Base-by-base conservation (phyloP, 2,797 vertebrate genomes). In the Selene dorsalis region DNA sequence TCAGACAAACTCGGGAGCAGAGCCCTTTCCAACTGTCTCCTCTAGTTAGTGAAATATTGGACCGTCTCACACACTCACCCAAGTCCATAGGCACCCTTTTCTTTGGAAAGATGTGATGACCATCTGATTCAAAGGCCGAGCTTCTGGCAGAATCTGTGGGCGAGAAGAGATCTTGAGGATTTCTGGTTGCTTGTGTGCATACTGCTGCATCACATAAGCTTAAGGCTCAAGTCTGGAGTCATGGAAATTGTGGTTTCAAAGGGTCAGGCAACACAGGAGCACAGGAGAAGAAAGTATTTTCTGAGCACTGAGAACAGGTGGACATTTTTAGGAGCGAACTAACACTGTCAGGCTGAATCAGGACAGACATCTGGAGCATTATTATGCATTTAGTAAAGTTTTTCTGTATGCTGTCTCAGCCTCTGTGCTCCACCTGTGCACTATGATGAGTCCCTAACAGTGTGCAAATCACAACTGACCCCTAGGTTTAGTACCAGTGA, bases 41-140 rank as follows among this genome's bases (percentile, higher is more conserved):
- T 67, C 18, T 28, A 18, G 47, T 63, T 61, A 66, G 39, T 43
- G 57, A 75, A 72, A 75, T 59, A 52, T 16, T 60, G 62, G 35
- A 83, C 58, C 18, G 43, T 66, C 60, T 76, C 65, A 58, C 10
- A 56, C 56, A 72, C 69, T 79, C 80, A 68, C 63, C 43, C 38
- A 41, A 58, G 60, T 84, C 59, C 70, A 75, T 73, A 80, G 61
- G 63, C 26, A 18, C 30, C 22, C 20, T 67, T 78, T 61, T 73
- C 35, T 66, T 56, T 74, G 57, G 66, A 58, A 58, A 65, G 71
- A 61, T 20, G 35, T 30, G 35, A 72, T 59, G 62, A 74, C 71
- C 75, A 69, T 78, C 62, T 63, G 67, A 85, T 63, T 72, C 58
- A 81, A 79, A 83, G 62, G 59, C 58, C 63, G 50, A 81, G 69